Evolutionary conservation across 2,113 vertebrate genomes (phyloP), one percentile per base, ranked within the genome.

Genomic region (Hydrolagus affinis): DNA sequence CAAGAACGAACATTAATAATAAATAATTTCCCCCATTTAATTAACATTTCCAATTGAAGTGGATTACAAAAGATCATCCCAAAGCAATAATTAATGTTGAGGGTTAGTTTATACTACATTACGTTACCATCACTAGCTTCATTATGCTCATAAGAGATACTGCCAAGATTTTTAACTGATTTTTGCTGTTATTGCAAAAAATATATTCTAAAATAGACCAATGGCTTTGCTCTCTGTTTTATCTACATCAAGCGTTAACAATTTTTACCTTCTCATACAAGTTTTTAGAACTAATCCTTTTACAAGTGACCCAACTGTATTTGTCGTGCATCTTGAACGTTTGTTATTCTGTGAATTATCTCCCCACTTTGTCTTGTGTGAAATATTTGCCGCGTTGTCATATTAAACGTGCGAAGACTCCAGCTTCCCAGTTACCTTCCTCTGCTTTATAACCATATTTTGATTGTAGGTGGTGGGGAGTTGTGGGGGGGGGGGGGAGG

Each of bases 61-160:
- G 44, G 44, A 9, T 12, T 19, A 11, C 62, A 3, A 83, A 21
- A 83, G 28, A 83, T 32, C 14, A 17, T 83, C 28, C 78, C 3
- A 80, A 19, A 80, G 23, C 77, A 80, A 64, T 80, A 80, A 80
- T 80, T 12, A 62, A 77, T 76, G n/a, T 9, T 56, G 17, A 75
- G 32, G 25, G 21, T 66, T 10, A 14, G 17, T 83, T 21, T 23
- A 23, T 19, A 80, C 60, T 15, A 25, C 62, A 9, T 83, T 30
- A 83, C 30, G 60, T 7, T 15, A 30, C 3, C 8, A 19, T 57
- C 32, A 56, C 30, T 19, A 14, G 23, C 25, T 44, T 30, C 17
- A 25, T 62, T 83, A 30, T 66, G 60, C 14, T 66, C 66, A 32
- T 30, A 30, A 64, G 57, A 6, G 66, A 66, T 15, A 3, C 17